Conservation (phyloP, 2,113 vertebrate genomes). For the Mesocricetus auratus region DNA sequence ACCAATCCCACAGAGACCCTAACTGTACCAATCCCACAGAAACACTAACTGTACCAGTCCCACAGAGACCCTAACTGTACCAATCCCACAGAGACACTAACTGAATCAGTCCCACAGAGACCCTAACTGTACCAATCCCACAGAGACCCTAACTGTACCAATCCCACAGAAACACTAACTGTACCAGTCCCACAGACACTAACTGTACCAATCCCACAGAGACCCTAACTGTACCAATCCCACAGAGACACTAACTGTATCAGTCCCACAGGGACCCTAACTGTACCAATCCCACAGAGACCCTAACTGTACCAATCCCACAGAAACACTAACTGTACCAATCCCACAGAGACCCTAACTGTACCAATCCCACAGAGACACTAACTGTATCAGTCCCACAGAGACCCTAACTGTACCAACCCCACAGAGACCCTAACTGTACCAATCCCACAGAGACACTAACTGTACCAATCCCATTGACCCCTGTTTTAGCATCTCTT, state of each 20-base stretch:
- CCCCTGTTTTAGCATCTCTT: background rate
- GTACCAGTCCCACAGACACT: fast-evolving
- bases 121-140: fast-evolving
- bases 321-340: fast-evolving
- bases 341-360: too few species aligned
- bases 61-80: fast-evolving
- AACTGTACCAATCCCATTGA: too few species aligned
- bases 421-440: fast-evolving
- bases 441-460: fast-evolving
- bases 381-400: fast-evolving
- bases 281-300: fast-evolving
- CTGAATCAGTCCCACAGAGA: too few species aligned
- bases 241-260: too few species aligned
- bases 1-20: fast-evolving
- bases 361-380: fast-evolving
- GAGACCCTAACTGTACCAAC: too few species aligned
- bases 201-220: fast-evolving
- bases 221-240: fast-evolving
- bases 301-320: too few species aligned
- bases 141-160: too few species aligned
- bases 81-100: too few species aligned
- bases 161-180: background rate
- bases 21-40: fast-evolving
- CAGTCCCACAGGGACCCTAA: too few species aligned
- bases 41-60: too few species aligned